Conservation (phyloP, 2,113 vertebrate genomes). For the Gavialis gangeticus region DNA sequence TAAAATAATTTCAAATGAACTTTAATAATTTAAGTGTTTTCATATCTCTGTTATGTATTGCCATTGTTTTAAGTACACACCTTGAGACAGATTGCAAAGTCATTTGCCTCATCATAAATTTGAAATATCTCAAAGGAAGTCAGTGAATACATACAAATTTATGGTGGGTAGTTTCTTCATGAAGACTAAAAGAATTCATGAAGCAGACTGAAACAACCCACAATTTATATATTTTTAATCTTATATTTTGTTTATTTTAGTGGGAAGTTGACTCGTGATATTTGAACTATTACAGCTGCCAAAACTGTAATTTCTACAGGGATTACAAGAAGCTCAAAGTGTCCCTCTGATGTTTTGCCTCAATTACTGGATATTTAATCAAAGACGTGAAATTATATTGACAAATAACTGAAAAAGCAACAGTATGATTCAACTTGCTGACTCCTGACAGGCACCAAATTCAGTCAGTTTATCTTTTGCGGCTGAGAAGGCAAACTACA, state of each 20-base stretch:
- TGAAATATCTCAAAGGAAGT: not conserved
- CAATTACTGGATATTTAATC: constrained; percentile 18
- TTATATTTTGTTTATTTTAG: not conserved
- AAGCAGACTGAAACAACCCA: fast-evolving
- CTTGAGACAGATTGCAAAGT: not conserved
- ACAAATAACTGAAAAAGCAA: not conserved
- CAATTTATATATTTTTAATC: not conserved
- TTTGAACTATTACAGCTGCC: not conserved
- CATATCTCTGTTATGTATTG: not conserved
- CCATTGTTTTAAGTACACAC: not conserved
- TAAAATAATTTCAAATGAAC: not conserved
- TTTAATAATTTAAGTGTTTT: not conserved
- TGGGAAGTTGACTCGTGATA: not conserved
- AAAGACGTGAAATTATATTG: not conserved
- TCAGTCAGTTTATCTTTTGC: not conserved
- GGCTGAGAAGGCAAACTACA: not conserved
- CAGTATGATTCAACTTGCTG: not conserved
- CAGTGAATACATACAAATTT: not conserved
- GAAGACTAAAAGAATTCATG: not conserved
- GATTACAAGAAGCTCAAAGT: not conserved
- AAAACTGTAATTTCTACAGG: constrained; percentile 26
- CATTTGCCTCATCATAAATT: not conserved
- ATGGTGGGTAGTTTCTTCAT: not conserved
- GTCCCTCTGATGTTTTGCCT: constrained; percentile 23
- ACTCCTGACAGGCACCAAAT: not conserved